These are phyloP conservation scores for Nymphalis c-album DNA, from an alignment of 2,888 invertebrate genomes.

Conservation along the genomic window DNA sequence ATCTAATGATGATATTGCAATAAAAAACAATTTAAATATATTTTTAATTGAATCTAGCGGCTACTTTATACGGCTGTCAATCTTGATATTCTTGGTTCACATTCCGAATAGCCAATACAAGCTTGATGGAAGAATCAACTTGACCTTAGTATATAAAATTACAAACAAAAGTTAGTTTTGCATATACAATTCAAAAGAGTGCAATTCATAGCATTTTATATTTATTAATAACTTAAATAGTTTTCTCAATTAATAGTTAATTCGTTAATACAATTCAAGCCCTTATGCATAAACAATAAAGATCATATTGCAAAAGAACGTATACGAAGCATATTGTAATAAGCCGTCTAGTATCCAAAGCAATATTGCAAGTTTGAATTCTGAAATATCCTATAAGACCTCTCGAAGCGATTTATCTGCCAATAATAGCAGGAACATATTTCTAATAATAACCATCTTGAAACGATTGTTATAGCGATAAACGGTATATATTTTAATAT, in stretches of 20 bases:
- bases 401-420: slow-evolving; percentile 62
- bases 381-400: slow-evolving; percentile 51
- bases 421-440: slow-evolving; percentile 60
- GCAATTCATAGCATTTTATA: too few relatives aligned
- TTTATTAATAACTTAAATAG: too few relatives aligned
- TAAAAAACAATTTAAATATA: too few relatives aligned
- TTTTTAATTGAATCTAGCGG: too few relatives aligned
- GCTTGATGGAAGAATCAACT: too few relatives aligned
- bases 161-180: too few relatives aligned
- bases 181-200: too few relatives aligned
- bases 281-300: slow-evolving; percentile 21
- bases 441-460: slow-evolving; percentile 47
- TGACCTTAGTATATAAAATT: too few relatives aligned
- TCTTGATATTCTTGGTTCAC: too few relatives aligned
- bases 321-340: slow-evolving; percentile 44
- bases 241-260: slow-evolving; percentile 16
- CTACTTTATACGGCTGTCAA: too few relatives aligned
- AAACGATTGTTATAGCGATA: slow-evolving; percentile 45
- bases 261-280: slow-evolving; percentile 26
- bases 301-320: slow-evolving; percentile 28
- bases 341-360: slow-evolving; percentile 43
- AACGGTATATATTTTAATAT: slow-evolving; percentile 28
- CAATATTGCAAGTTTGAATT: slow-evolving; percentile 61
- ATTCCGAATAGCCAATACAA: too few relatives aligned
- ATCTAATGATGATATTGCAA: too few relatives aligned